These are phyloP conservation scores for Limnothrissa miodon DNA, from an alignment of 2,113 vertebrate genomes.

Conservation along the genomic window DNA sequence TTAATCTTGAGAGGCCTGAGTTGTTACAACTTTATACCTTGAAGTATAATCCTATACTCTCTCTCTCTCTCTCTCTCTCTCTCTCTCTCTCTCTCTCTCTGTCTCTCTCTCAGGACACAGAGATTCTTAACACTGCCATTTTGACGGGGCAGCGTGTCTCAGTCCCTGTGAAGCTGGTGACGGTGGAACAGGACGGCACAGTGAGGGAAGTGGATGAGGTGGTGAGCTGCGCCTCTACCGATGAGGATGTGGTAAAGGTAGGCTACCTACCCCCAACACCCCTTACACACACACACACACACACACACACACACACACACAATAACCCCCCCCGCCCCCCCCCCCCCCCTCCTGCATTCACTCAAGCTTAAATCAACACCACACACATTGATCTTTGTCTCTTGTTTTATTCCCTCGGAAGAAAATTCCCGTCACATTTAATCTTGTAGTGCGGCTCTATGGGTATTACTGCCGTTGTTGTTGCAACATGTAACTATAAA, in stretches of 20 bases:
- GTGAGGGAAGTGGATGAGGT: slow-evolving; percentile 71
- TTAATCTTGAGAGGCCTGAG: not conserved
- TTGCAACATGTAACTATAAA: not conserved
- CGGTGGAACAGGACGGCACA: slow-evolving; percentile 71
- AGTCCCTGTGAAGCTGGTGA: slow-evolving; percentile 72
- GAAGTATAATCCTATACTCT: no score
- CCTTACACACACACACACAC: slow-evolving; percentile 27
- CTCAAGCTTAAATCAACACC: not conserved
- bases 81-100: not conserved
- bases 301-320: slow-evolving; percentile 19
- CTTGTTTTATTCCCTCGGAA: not conserved
- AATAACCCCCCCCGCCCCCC: not conserved
- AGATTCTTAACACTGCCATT: slow-evolving; percentile 76
- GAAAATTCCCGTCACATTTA: not conserved
- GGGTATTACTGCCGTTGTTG: not conserved
- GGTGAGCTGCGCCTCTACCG: slow-evolving; percentile 69
- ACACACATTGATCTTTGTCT: not conserved
- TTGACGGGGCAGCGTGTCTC: slow-evolving; percentile 67
- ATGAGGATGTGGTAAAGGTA: slow-evolving; percentile 62
- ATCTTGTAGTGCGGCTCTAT: not conserved
- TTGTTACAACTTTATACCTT: not conserved
- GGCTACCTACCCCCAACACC: slow-evolving; percentile 13
- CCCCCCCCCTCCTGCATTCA: not conserved
- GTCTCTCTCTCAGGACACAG: slow-evolving; percentile 63
- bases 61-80: not conserved